phyloP scores from a whole-genome alignment of 2,888 invertebrate species.

The Amiota communis region DNA sequence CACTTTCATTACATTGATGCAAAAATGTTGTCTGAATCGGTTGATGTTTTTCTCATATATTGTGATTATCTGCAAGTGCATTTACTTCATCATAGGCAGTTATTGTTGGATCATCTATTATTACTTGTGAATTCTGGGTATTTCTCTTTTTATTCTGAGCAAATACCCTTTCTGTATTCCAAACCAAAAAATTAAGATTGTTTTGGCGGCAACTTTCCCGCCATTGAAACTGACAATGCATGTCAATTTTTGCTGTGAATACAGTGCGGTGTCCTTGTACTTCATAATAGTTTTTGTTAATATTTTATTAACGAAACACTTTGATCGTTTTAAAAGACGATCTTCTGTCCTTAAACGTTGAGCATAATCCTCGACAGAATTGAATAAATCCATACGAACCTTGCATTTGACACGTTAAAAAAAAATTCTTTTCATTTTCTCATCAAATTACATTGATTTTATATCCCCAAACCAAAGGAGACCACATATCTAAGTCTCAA shows the following conservation, averaged over 20 bases:
- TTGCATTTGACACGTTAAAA: not conserved
- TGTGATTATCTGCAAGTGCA: no score
- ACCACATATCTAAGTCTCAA: no score
- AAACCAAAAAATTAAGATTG: not conserved
- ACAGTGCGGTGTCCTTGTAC: not conserved
- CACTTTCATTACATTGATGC: not conserved
- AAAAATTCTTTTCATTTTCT: not conserved
- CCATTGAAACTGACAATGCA: not conserved
- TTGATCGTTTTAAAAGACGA: no score
- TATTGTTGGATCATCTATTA: no score
- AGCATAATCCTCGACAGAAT: constrained; percentile 14
- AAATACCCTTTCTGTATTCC: not conserved
- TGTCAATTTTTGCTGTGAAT: constrained; percentile 6
- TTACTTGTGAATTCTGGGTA: no score
- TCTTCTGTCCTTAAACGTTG: not conserved
- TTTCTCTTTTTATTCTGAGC: no score
- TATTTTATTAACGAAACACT: not conserved
- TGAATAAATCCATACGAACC: not conserved
- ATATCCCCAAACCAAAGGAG: no score
- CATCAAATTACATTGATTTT: no score
- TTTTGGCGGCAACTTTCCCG: not conserved
- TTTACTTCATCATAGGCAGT: no score
- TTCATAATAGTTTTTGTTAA: not conserved
- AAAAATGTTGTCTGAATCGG: no score
- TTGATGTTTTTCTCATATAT: no score